phyloP scores from a whole-genome alignment of 2,888 invertebrate species.

The Limenitis camilla region DNA sequence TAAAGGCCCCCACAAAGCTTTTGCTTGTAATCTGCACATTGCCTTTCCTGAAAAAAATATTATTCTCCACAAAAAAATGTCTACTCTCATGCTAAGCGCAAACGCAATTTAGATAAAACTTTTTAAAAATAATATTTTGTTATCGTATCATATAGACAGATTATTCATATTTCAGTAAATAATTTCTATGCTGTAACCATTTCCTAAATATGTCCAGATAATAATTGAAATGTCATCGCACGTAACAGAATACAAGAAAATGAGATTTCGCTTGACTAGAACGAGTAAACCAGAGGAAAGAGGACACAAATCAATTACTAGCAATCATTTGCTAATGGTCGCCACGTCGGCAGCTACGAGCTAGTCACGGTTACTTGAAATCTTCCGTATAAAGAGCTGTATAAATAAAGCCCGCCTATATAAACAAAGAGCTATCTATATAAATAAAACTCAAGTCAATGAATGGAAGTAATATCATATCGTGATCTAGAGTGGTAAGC shows the following conservation, averaged over 20 bases:
- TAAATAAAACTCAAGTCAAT: too few relatives aligned
- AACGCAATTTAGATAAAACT: too few relatives aligned
- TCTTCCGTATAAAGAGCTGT: conserved; percentile 19
- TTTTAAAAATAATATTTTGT: too few relatives aligned
- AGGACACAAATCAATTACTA: conserved; percentile 35
- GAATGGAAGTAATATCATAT: too few relatives aligned
- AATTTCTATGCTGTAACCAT: neutral
- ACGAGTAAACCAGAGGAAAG: conserved; percentile 16
- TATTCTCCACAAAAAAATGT: too few relatives aligned
- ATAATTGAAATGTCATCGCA: conserved; percentile 19
- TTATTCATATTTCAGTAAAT: too few relatives aligned
- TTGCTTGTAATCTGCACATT: too few relatives aligned
- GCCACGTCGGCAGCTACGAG: conserved; percentile 25
- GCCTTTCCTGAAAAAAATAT: too few relatives aligned
- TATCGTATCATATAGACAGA: too few relatives aligned
- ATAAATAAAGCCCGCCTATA: neutral
- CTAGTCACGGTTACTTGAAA: conserved; percentile 34
- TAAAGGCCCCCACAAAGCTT: too few relatives aligned
- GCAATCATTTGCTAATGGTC: conserved; percentile 39
- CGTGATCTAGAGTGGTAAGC: too few relatives aligned
- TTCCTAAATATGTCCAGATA: conserved; percentile 5
- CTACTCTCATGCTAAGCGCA: too few relatives aligned
- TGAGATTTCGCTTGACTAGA: conserved; percentile 19
- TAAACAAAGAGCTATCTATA: neutral
- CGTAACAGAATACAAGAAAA: conserved; percentile 17